Percentiles rank a stretch among this genome's conserved stretches.
These are phyloP conservation scores for Virgularia gustaviana DNA, from an alignment of 92 coral and sea anemone genomes.

Conservation along the genomic window DNA sequence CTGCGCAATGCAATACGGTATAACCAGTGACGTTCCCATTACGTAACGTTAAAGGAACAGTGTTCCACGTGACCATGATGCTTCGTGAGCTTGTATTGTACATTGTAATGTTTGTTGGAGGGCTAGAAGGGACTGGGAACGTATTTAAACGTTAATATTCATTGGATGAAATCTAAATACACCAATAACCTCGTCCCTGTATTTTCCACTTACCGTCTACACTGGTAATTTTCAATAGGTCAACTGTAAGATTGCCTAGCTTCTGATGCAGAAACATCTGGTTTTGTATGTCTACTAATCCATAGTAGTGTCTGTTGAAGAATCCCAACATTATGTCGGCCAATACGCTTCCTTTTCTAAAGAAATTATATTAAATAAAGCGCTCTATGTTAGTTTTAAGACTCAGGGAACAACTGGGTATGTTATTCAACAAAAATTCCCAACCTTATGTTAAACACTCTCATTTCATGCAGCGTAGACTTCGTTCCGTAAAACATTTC, in stretches of 20 bases:
- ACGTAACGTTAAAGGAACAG: slow-evolving; percentile 48
- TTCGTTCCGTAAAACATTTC: slow-evolving; percentile 17
- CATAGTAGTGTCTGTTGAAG: slow-evolving; percentile 61
- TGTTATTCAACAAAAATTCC: not conserved
- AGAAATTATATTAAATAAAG: too few relatives aligned
- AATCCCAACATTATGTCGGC: slow-evolving; percentile 57
- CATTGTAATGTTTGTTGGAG: slow-evolving; percentile 59
- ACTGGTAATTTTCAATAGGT: slow-evolving; percentile 52
- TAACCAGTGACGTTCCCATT: slow-evolving; percentile 65
- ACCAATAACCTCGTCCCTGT: not conserved
- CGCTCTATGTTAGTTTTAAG: too few relatives aligned
- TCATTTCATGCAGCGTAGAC: not conserved
- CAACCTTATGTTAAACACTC: slow-evolving; percentile 12
- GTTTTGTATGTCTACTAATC: slow-evolving; percentile 70
- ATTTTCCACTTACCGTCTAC: slow-evolving; percentile 66
- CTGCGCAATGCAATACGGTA: slow-evolving; percentile 46
- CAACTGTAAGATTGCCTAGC: slow-evolving; percentile 35
- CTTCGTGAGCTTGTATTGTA: slow-evolving; percentile 64
- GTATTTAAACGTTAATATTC: too few relatives aligned
- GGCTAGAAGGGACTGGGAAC: slow-evolving; percentile 64
- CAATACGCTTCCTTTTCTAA: slow-evolving; percentile 79
- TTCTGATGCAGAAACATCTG: slow-evolving; percentile 51
- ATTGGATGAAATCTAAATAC: too few relatives aligned
- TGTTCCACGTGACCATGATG: slow-evolving; percentile 60
- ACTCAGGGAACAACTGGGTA: not conserved